Conservation (phyloP, 2,888 invertebrate genomes). For the Drosophila tripunctata region DNA sequence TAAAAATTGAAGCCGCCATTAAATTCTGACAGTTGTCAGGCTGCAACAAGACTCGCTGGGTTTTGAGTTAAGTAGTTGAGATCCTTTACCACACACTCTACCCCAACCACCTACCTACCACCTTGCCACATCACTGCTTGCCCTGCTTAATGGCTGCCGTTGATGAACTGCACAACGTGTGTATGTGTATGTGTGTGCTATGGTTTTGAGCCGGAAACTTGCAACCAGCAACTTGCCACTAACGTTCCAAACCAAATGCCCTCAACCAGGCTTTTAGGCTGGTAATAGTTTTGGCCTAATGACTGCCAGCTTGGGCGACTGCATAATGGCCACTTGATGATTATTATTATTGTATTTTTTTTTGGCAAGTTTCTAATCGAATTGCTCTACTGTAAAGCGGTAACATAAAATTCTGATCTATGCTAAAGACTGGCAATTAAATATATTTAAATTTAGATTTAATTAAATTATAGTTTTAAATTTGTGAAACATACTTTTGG, state of each 20-base stretch:
- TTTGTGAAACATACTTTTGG: too few species aligned
- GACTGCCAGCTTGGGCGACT: constrained; percentile 26
- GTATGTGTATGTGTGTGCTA: constrained; percentile 19
- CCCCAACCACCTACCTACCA: neutral
- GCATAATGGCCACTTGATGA: constrained; percentile 16
- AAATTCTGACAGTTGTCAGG: constrained; percentile 80
- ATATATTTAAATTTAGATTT: too few species aligned
- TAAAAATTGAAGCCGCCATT: constrained; percentile 80
- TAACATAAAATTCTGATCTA: too few species aligned
- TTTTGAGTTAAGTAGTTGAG: constrained; percentile 44
- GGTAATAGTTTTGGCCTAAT: constrained; percentile 48
- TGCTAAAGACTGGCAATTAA: too few species aligned
- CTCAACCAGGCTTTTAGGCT: constrained; percentile 37
- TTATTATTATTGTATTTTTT: constrained; percentile 9
- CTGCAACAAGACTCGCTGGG: constrained; percentile 20
- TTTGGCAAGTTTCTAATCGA: neutral
- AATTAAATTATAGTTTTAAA: too few species aligned
- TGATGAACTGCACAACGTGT: constrained; percentile 31
- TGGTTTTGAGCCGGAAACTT: constrained; percentile 43
- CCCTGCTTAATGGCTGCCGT: constrained; percentile 60
- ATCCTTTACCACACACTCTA: neutral
- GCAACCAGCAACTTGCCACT: constrained; percentile 46
- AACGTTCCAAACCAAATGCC: neutral
- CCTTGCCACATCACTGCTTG: neutral
- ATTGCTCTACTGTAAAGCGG: neutral